These are phyloP conservation scores for Drosophila neonasuta DNA, from an alignment of 2,888 invertebrate genomes.

Conservation along the genomic window DNA sequence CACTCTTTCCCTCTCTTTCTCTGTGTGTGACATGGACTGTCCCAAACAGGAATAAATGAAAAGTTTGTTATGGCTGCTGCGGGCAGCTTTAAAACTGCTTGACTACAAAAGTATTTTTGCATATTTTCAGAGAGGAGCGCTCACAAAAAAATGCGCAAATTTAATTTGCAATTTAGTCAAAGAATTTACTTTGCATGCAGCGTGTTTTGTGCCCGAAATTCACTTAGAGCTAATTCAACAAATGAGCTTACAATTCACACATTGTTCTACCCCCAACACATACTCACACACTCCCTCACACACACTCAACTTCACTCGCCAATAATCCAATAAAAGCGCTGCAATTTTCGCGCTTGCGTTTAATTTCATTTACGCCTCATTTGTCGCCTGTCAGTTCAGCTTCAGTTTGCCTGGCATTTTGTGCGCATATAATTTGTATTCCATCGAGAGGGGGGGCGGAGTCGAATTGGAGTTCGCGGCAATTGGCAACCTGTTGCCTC, in stretches of 20 bases:
- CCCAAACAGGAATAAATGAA: constrained; percentile 77
- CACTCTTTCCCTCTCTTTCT: constrained; percentile 5
- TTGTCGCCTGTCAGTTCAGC: constrained; percentile 65
- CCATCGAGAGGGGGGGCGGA: not conserved
- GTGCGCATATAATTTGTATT: constrained; percentile 42
- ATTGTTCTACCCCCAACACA: constrained; percentile 56
- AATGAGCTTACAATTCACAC: constrained; percentile 76
- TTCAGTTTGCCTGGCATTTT: constrained; percentile 13
- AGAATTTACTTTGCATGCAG: constrained; percentile 44
- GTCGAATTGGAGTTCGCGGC: constrained; percentile 11
- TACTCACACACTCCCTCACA: constrained; percentile 7
- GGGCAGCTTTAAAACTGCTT: constrained; percentile 66
- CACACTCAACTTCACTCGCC: constrained; percentile 21
- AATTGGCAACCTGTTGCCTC: constrained; percentile 57
- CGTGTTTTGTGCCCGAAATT: constrained; percentile 44
- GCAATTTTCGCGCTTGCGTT: constrained; percentile 77
- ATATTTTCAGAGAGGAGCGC: not conserved
- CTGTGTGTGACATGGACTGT: constrained; percentile 67
- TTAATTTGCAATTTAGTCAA: constrained; percentile 24
- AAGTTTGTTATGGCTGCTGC: constrained; percentile 62
- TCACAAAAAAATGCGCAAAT: constrained; percentile 5
- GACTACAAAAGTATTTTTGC: constrained; percentile 5
- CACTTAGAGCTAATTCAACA: constrained; percentile 69
- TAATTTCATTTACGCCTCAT: constrained; percentile 78
- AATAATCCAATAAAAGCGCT: constrained; percentile 74